phyloP scores from a whole-genome alignment of 2,113 vertebrate genomes.

The Melanerpes aurifrons region DNA sequence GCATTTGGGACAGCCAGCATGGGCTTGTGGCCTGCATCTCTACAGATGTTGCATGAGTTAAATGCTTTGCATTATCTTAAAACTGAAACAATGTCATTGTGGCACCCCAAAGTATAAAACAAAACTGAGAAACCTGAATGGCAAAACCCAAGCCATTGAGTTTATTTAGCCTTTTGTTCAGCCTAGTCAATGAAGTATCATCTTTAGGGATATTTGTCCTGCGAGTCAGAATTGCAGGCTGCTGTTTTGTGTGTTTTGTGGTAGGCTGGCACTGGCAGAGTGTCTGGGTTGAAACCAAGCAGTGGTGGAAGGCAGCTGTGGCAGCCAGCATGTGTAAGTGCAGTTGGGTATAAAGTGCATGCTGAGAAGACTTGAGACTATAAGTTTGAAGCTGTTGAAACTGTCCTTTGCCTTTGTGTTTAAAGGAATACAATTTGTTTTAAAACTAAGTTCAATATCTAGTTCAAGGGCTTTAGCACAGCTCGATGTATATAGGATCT shows the following conservation, averaged over 20 bases:
- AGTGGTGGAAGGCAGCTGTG: constrained; percentile 65
- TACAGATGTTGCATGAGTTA: rapidly evolving
- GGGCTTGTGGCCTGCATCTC: not conserved
- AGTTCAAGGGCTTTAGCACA: not conserved
- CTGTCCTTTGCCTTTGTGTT: not conserved
- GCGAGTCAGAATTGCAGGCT: not conserved
- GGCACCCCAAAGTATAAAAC: not conserved
- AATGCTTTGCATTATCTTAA: not conserved
- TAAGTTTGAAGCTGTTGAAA: not conserved
- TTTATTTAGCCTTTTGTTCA: not conserved
- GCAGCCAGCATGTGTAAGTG: constrained; percentile 57
- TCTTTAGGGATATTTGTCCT: not conserved
- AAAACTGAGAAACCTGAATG: rapidly evolving
- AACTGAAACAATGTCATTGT: not conserved
- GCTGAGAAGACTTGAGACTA: not conserved
- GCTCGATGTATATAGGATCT: not conserved
- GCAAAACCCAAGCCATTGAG: not conserved
- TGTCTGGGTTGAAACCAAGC: constrained; percentile 47
- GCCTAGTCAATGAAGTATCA: rapidly evolving
- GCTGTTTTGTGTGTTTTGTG: constrained; percentile 8
- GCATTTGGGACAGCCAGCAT: not conserved
- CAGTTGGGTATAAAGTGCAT: not conserved
- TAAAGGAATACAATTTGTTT: not conserved
- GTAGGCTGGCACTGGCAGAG: constrained; percentile 67
- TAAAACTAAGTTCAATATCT: not conserved